Base-by-base conservation (phyloP, 2,113 vertebrate genomes). In the Odobenus rosmarus region DNA sequence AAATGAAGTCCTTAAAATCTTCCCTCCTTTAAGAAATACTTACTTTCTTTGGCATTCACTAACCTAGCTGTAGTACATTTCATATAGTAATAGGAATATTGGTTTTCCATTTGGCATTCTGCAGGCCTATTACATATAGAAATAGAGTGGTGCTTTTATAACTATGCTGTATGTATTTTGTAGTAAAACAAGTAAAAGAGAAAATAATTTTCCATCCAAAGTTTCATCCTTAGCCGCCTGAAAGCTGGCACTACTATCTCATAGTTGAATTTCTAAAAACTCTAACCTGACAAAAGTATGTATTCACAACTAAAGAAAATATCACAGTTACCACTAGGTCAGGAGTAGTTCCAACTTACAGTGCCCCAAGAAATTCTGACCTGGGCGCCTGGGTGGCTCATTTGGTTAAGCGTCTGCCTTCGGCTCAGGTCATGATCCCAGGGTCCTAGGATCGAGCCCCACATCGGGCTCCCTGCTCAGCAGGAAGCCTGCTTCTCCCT, bases 91-190 rank as follows among this genome's bases (percentile, higher is more conserved):
- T 21, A 94, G 4, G 16, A 88, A 84, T 96, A 88, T 67, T 96
- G n/a, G 15, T 77, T 96, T 88, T 81, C 69, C 88, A 12, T 55
- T 90, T 97, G 19, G 51, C 55, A 94, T 96, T 95, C 62, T 85
- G 28, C 14, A 92, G 55, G 5, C 24, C 18, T 10, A 33, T 15
- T 94, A 51, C 14, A 67, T 42, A 57, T 46, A 74, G 51, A 95
- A 90, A 82, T 57, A 96, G n/a, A 82, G 3, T 42, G 61, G 6
- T 36, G 21, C 21, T 1, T 53, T 74, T 95, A 57, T 80, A 10
- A 89, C 33, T 36, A 23, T 46, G 9, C 16, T 42, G 0, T 55
- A 80, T 76, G 16, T 42, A 91, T 53, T 86, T 89, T 62, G 4
- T 69, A 96, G 77, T 94, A 67, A 93, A 84, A 95, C 5, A 77